Conservation (phyloP, 64 coral and sea anemone genomes). For the Exaiptasia diaphana region DNA sequence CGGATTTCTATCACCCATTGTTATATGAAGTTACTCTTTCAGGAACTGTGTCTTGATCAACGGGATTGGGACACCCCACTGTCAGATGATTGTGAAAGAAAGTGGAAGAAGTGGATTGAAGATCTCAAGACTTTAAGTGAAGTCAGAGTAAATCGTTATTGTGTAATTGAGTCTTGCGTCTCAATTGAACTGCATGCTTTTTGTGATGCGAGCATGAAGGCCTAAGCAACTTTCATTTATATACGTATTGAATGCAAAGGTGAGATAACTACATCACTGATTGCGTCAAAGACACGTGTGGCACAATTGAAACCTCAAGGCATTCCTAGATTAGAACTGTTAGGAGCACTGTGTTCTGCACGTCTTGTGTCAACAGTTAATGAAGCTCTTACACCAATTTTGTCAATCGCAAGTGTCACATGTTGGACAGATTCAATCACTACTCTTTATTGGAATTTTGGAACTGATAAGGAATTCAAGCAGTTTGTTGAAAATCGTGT, state of each 20-base stretch:
- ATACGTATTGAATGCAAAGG: not conserved
- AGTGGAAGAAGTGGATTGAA: not conserved
- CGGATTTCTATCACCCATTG: conserved; percentile 4
- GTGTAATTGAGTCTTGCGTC: not conserved
- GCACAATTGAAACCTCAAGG: not conserved
- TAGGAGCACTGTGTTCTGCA: not conserved
- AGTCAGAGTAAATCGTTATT: not conserved
- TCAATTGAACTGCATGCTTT: not conserved
- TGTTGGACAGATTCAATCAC: conserved; percentile 36
- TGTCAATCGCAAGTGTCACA: not conserved
- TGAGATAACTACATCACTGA: too few species aligned
- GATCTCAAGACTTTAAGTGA: not conserved
- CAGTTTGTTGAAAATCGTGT: too few species aligned
- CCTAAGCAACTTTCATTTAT: not conserved
- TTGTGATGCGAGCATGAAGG: conserved; percentile 8
- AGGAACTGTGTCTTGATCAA: not conserved
- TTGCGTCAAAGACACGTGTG: not conserved
- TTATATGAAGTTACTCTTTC: not conserved
- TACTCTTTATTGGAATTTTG: conserved; percentile 15
- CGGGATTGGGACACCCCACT: not conserved
- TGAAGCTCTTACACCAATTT: not conserved
- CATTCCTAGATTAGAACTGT: not conserved
- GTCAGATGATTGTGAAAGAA: not conserved
- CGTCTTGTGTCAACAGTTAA: not conserved
- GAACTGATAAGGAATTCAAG: conserved; percentile 35